These are phyloP conservation scores for Ivindomyrus marchei DNA, from an alignment of 2,113 vertebrate genomes.

Conservation along the genomic window DNA sequence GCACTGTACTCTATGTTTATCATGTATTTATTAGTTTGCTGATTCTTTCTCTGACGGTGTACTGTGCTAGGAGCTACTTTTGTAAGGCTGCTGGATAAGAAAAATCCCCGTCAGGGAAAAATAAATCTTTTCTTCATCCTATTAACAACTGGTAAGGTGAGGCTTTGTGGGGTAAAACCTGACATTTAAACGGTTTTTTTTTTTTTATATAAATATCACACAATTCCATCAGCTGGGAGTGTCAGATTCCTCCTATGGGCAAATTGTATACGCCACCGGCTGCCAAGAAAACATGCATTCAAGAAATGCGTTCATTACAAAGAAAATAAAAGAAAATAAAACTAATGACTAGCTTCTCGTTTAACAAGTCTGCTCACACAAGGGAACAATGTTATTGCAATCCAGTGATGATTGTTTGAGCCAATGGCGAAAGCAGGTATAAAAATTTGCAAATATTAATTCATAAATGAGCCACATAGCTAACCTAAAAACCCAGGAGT, in stretches of 20 bases:
- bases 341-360: not conserved
- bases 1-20: not conserved
- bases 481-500: not conserved
- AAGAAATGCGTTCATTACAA: not conserved
- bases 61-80: not conserved
- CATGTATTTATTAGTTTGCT: not conserved
- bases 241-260: not conserved
- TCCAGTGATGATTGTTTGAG: not conserved
- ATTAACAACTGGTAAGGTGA: not conserved
- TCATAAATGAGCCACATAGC: not conserved
- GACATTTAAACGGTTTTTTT: not conserved
- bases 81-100: not conserved
- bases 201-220: not conserved
- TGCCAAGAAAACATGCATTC: not conserved
- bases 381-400: not conserved
- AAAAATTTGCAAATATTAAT: not conserved
- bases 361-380: not conserved
- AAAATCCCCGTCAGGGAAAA: not conserved
- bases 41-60: not conserved
- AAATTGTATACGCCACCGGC: not conserved
- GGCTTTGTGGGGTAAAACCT: not conserved
- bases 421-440: not conserved
- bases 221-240: not conserved
- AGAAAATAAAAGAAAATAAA: not conserved
- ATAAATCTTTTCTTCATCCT: not conserved